Conservation (phyloP, 2,888 invertebrate genomes). For the Macrophya alboannulata region DNA sequence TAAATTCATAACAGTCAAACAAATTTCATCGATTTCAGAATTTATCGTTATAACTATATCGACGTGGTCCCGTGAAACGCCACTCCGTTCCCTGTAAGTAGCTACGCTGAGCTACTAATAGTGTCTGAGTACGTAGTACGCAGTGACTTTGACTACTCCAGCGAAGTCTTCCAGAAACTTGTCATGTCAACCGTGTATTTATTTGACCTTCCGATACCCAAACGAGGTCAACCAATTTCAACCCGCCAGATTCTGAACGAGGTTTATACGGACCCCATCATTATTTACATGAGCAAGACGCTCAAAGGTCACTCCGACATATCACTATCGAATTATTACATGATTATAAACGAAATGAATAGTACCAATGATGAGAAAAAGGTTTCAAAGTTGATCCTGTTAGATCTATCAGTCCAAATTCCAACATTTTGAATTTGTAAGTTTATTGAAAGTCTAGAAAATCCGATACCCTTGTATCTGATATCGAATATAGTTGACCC, state of each 20-base stretch:
- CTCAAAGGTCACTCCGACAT: background rate
- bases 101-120: background rate
- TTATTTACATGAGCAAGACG: background rate
- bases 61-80: background rate
- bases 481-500: background rate
- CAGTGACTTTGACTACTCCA: conserved; percentile 18
- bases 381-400: too few relatives aligned
- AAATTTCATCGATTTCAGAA: background rate
- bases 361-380: background rate
- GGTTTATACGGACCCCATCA: background rate
- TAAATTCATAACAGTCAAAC: background rate
- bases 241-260: background rate
- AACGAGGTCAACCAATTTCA: conserved; percentile 12
- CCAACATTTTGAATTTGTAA: background rate
- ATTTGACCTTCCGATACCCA: background rate
- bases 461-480: background rate
- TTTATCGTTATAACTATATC: conserved; percentile 14
- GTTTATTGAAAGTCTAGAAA: background rate
- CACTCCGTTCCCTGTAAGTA: background rate
- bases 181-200: conserved; percentile 17
- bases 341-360: background rate
- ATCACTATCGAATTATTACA: background rate
- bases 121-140: background rate
- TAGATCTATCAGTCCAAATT: background rate
- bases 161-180: background rate